These are phyloP conservation scores for Gopherus evgoodei DNA, from an alignment of 2,113 vertebrate genomes.

Conservation along the genomic window DNA sequence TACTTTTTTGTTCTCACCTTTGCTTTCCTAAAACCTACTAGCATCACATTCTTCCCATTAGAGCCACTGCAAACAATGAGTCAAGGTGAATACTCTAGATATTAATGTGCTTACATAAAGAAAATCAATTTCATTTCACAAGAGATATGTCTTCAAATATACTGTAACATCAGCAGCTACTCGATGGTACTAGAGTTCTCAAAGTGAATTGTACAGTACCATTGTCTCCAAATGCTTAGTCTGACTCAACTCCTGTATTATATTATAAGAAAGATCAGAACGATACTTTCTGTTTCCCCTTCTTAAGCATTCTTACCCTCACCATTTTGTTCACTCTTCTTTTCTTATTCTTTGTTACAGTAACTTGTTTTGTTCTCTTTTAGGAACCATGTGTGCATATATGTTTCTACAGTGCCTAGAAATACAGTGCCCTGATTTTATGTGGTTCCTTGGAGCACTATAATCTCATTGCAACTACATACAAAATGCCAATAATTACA, in stretches of 20 bases:
- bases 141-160: conserved; percentile 1
- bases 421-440: background rate
- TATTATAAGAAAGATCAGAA: conserved; percentile 61
- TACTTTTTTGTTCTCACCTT: background rate
- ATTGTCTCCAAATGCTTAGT: background rate
- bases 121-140: conserved; percentile 43
- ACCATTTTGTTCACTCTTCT: background rate
- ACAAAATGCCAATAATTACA: background rate
- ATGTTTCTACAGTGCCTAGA: background rate
- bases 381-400: background rate
- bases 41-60: background rate
- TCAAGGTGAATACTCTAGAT: background rate
- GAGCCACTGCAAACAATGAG: conserved; percentile 37
- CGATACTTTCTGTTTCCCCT: conserved; percentile 5
- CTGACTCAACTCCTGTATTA: conserved; percentile 60
- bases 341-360: background rate
- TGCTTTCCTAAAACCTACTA: conserved; percentile 43
- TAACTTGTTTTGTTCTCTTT: background rate
- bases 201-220: conserved; percentile 36
- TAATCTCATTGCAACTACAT: background rate
- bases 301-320: background rate
- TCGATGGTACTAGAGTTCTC: conserved; percentile 21
- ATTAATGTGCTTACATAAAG: background rate
- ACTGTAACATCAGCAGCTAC: background rate
- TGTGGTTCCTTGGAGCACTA: background rate